Conservation (phyloP, 2,113 vertebrate genomes). For the Lamprologus callipterus region DNA sequence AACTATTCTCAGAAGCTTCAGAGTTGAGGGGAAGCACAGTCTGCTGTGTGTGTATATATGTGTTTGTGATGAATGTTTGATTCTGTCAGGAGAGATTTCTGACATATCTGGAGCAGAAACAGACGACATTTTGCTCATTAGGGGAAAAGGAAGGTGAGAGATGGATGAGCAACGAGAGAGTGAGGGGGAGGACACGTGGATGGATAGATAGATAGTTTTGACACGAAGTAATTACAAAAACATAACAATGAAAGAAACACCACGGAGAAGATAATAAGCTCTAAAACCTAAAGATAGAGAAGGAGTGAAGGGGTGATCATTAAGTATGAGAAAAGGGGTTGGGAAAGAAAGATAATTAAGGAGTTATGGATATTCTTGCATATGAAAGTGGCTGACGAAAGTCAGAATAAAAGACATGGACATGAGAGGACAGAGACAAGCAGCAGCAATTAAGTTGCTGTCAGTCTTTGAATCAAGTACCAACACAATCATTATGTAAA, state of each 20-base stretch:
- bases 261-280: background rate
- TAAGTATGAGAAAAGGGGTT: background rate
- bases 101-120: constrained; percentile 62
- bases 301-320: background rate
- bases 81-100: constrained; percentile 44
- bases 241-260: background rate
- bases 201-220: background rate
- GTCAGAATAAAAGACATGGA: background rate
- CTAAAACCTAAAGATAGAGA: background rate
- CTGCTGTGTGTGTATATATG: background rate
- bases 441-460: background rate
- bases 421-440: background rate
- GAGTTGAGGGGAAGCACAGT: background rate
- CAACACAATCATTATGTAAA: background rate
- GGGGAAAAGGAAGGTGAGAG: constrained; percentile 35
- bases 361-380: background rate
- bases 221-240: constrained; percentile 11
- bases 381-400: background rate
- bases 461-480: background rate
- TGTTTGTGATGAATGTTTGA: constrained; percentile 52
- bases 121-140: constrained; percentile 43
- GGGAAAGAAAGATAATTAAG: background rate
- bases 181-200: background rate
- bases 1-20: background rate
- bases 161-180: background rate